Evolutionary conservation across 2,888 invertebrate genomes (phyloP).

Genomic region (Dicyrtoma fusca): DNA sequence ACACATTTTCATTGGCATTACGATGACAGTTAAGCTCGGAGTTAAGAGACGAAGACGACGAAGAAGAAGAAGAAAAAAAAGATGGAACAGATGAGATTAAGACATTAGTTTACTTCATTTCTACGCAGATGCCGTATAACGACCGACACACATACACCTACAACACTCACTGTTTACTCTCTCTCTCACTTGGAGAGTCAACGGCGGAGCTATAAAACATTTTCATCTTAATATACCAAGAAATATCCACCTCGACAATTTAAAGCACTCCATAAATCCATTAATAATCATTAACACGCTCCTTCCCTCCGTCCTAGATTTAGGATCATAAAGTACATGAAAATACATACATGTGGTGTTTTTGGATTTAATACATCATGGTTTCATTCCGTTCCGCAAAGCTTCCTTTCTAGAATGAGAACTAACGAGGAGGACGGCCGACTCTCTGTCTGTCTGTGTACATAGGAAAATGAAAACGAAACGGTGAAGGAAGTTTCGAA

Average conservation of each 20-base stretch:
- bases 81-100: constrained; percentile 11
- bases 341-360: not conserved
- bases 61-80: not conserved
- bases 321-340: not conserved
- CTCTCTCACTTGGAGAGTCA: constrained; percentile 13
- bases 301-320: not conserved
- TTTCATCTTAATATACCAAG: not conserved
- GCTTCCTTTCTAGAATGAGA: constrained; percentile 31
- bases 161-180: not conserved
- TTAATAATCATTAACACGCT: constrained; percentile 40
- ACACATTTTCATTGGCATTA: constrained; percentile 18
- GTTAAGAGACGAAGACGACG: not conserved
- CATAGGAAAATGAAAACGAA: constrained; percentile 28
- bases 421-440: constrained; percentile 35
- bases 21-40: not conserved
- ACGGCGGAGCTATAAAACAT: not conserved
- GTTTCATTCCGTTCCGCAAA: constrained; percentile 37
- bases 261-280: constrained; percentile 37
- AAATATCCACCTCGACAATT: constrained; percentile 34
- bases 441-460: constrained; percentile 23
- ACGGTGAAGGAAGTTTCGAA: constrained; percentile 14
- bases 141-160: no score
- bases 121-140: not conserved
- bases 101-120: constrained; percentile 7
- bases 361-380: constrained; percentile 33